phyloP scores from a whole-genome alignment of 2,113 vertebrate species.

The Ictalurus furcatus region DNA sequence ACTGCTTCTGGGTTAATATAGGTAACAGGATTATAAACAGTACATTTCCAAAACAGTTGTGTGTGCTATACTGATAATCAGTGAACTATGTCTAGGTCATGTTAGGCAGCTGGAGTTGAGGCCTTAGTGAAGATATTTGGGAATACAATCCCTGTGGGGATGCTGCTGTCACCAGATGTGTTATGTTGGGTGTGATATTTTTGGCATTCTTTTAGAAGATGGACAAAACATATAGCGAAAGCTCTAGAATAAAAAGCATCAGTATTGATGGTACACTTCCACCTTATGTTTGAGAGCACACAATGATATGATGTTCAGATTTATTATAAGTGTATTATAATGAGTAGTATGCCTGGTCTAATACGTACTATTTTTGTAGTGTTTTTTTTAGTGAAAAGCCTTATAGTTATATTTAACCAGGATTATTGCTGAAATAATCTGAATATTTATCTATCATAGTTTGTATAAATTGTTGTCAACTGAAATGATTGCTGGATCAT shows the following conservation, averaged over 20 bases:
- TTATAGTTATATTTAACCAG: background rate
- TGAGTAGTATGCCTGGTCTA: background rate
- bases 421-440: slow-evolving; percentile 2
- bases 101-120: background rate
- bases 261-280: background rate
- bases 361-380: background rate
- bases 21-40: too few species aligned
- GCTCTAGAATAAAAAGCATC: background rate
- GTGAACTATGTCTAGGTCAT: background rate
- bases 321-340: background rate
- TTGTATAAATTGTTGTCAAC: background rate
- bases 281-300: background rate
- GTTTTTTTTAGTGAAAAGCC: background rate
- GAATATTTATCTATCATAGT: background rate
- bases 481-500: background rate
- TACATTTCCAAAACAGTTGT: too few species aligned
- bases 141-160: background rate
- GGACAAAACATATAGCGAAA: background rate
- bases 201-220: background rate
- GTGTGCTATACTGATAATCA: too few species aligned
- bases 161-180: background rate
- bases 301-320: background rate
- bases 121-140: background rate
- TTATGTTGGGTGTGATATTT: background rate
- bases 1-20: too few species aligned